Evolutionary conservation across 1,140 invertebrate species (phyloP).

Genomic region (Drosophila pseudoananassae): DNA sequence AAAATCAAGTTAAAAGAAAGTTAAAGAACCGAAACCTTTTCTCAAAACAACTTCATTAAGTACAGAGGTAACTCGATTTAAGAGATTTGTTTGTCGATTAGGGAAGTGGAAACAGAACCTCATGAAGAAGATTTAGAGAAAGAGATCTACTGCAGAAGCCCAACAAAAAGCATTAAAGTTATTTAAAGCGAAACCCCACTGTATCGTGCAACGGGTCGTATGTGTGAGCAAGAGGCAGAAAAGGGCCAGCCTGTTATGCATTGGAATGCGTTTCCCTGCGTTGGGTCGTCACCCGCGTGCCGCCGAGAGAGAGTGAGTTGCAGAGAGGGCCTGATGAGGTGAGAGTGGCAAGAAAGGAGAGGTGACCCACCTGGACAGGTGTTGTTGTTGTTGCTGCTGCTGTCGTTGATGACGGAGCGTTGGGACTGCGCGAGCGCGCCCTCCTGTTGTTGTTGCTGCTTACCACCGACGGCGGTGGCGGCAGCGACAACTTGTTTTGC

Average conservation of each 20-base stretch:
- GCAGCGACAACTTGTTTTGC: slow-evolving; percentile 74
- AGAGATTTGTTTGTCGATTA: not conserved
- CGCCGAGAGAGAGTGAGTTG: slow-evolving; percentile 1
- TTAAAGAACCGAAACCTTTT: slow-evolving; percentile 23
- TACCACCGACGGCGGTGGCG: slow-evolving; percentile 69
- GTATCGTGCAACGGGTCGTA: slow-evolving; percentile 18
- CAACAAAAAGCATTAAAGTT: not conserved
- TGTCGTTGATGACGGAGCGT: slow-evolving; percentile 46
- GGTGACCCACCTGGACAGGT: slow-evolving; percentile 67
- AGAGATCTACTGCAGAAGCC: too few relatives aligned
- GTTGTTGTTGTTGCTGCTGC: slow-evolving; percentile 49
- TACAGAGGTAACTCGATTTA: slow-evolving; percentile 20
- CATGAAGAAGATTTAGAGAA: too few relatives aligned
- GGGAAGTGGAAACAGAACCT: too few relatives aligned
- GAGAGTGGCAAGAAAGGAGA: slow-evolving; percentile 19
- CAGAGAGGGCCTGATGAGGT: not conserved
- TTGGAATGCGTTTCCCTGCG: slow-evolving; percentile 66
- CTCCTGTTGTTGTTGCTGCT: slow-evolving; percentile 77
- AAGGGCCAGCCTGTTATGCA: slow-evolving; percentile 42
- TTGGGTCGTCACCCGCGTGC: slow-evolving; percentile 18
- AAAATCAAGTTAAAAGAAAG: slow-evolving; percentile 24
- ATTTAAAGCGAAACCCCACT: slow-evolving; percentile 7
- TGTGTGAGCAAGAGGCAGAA: slow-evolving; percentile 13
- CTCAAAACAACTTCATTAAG: slow-evolving; percentile 64
- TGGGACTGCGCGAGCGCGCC: slow-evolving; percentile 78